Base-by-base conservation (phyloP, 2,888 invertebrate genomes). In the Leptinotarsa haldemani region DNA sequence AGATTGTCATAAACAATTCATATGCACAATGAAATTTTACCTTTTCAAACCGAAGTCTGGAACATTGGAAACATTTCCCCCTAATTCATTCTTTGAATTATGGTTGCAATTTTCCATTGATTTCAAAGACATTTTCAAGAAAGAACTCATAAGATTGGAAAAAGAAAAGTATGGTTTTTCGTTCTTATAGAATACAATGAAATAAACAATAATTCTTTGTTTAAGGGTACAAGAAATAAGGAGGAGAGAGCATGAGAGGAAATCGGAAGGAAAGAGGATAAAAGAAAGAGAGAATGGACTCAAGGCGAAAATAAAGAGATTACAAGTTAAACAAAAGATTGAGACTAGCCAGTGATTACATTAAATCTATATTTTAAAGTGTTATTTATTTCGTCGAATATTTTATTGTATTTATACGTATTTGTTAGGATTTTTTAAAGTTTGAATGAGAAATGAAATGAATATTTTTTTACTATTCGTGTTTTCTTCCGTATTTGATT, bases 71-170 rank as follows among this genome's bases (percentile, higher is more conserved):
- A 92, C 93, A 69, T 92, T 92, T 75, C 93, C 94, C 70, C 97
- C 97, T 0, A 94, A 94, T 83, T 95, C 97, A 82, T 98, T 98
- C 87, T 98, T 97, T 85, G 91, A 93, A 73, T 88, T 94, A 69
- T 98, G 98, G 98, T 90, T 93, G 4, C 91, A 93, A 71, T 98
- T 98, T 88, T 96, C 96, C 85, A 92, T 92, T 74, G 98, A 98
- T 87, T 97, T 98, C 85, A 97, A 97, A 88, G 96, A 96, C 85
- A 94, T 97, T 81, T 98, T 95, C 93, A 97, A 97, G 83, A 96
- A 95, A 83, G 97, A 98, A 86, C 93, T 97, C 81, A 94, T 95
- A 81, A 90, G 92, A 80, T 90, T 96, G 65, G 91, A 94, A 77
- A 95, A 96, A 88, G 94, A 58, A 46, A 22, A 40, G 50, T 50